Evolutionary conservation across 1,140 invertebrate species (phyloP).

Genomic region (Marisa cornuarietis): DNA sequence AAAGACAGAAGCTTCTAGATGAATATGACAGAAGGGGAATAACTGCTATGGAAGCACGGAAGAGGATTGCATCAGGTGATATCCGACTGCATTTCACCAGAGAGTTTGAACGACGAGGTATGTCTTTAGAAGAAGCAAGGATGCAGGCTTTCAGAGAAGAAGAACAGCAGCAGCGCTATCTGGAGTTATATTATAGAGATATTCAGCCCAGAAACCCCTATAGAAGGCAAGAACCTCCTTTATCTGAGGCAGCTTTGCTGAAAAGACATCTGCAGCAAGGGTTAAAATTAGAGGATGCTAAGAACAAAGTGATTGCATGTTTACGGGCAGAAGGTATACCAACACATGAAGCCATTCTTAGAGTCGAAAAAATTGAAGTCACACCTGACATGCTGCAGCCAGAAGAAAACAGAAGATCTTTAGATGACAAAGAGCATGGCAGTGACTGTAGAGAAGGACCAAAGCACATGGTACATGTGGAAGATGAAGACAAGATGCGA

Average conservation of each 20-base stretch:
- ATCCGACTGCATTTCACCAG: constrained; percentile 3
- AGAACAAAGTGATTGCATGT: constrained; percentile 16
- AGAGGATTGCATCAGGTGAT: not conserved
- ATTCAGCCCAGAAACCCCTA: no score
- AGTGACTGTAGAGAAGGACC: not conserved
- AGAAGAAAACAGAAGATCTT: not conserved
- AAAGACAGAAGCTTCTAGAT: constrained; percentile 16
- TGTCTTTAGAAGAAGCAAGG: constrained; percentile 5
- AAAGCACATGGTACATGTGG: not conserved
- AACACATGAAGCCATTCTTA: constrained; percentile 17
- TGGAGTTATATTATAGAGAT: no score
- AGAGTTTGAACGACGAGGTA: constrained; percentile 16
- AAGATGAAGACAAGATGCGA: not conserved
- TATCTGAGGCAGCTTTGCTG: not conserved
- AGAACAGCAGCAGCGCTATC: not conserved
- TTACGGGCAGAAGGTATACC: constrained; percentile 10
- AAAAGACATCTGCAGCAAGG: constrained; percentile 11
- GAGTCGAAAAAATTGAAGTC: constrained; percentile 7
- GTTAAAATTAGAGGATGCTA: constrained; percentile 3
- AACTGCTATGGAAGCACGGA: constrained; percentile 4
- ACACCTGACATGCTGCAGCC: not conserved
- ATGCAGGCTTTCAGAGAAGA: not conserved
- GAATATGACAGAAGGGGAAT: constrained; percentile 9
- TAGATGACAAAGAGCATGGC: not conserved
- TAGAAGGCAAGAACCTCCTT: no score